Evolutionary conservation across 2,888 invertebrate genomes (phyloP), one percentile per base, ranked within the genome.

Genomic region (Drosophila seclusa): DNA sequence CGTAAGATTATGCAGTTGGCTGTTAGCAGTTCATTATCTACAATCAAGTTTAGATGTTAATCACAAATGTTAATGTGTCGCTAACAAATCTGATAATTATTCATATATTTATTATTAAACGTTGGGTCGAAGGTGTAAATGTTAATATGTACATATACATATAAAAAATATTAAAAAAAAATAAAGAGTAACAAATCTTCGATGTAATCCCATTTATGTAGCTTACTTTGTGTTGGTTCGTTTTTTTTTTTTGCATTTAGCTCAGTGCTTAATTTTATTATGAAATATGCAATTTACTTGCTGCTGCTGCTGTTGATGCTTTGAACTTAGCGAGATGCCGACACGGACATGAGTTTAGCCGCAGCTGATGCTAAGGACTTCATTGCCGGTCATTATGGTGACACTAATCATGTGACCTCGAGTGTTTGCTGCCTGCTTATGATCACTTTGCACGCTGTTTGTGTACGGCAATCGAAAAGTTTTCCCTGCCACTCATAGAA

Each of bases 321-420:
- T 78, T 81, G 70, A 78, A 76, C 77, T 50, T 34, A 11, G 50
- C 50, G 34, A 31, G 18, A 42, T 65, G 67, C 84, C 87, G 75
- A 66, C 84, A 53, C 18, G 21, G 45, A 4, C 42, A 31, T 21
- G 11, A 27, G 32, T 10, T 45, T 32, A 38, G 54, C 40, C 36
- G 31, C 80, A 66, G 80, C 70, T 67, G 60, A 60, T 60, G 60
- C 16, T 5, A 4, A 79, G 68, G 79, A 68, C 66, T 58, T 32
- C 31, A 21, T 42, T 58, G 71, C 16, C 18, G 49, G 34, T 76
- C 52, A 49, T 70, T 70, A 76, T 68, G 66, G 83, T 89, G 90
- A 89, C 90, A 85, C 86, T 85, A 85, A 89, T 85, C 80, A 82
- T 68, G 69, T 75, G 84, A 79, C 84, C 90, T 84, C 80, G 86